These are phyloP conservation scores for Keiferia lycopersicella DNA, from an alignment of 2,888 invertebrate genomes.

Conservation along the genomic window DNA sequence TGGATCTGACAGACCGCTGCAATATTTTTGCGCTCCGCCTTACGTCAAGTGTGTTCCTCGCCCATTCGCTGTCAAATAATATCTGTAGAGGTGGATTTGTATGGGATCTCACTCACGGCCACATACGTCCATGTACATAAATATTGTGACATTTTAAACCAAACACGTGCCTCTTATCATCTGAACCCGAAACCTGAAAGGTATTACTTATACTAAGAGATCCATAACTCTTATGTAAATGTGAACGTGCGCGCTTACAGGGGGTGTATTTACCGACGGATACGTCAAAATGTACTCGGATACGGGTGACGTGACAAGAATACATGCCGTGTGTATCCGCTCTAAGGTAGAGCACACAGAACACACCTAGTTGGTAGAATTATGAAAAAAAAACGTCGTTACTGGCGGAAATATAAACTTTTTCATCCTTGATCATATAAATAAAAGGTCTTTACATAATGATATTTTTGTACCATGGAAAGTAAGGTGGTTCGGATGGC, in stretches of 20 bases:
- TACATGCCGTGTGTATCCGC: background rate
- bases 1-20: no score
- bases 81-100: no score
- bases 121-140: background rate
- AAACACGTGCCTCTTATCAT: background rate
- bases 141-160: background rate
- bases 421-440: no score
- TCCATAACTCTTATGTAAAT: conserved; percentile 15
- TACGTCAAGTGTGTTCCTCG: no score
- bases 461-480: no score
- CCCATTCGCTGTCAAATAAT: no score
- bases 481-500: no score
- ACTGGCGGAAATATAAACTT: no score
- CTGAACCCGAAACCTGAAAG: background rate
- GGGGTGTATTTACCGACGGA: conserved; percentile 11
- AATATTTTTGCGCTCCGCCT: no score
- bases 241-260: conserved; percentile 2
- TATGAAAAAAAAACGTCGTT: no score
- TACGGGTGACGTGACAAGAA: conserved; percentile 10
- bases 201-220: conserved; percentile 3
- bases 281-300: conserved; percentile 6
- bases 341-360: background rate
- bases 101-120: background rate
- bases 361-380: no score
- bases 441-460: no score